Percentiles rank a stretch among this genome's conserved stretches.
phyloP scores from a whole-genome alignment of 2,113 vertebrate genomes.

The Cyanistes caeruleus region DNA sequence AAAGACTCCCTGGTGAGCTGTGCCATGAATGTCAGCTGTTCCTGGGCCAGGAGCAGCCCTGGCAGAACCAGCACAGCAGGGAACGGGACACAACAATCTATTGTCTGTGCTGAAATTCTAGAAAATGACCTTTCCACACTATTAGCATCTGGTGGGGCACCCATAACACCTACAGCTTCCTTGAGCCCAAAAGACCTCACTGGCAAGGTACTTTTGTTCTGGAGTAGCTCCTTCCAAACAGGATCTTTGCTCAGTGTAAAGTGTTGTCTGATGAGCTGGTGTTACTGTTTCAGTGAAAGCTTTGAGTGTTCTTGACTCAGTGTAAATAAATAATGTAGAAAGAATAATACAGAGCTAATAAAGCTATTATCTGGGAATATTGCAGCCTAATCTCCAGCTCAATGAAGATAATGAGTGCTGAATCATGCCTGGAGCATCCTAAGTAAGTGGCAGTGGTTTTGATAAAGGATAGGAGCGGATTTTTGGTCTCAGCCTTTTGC shows the following conservation, averaged over 20 bases:
- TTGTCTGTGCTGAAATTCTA: neutral
- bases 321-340: conserved; percentile 50
- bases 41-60: neutral
- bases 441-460: neutral
- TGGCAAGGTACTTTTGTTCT: neutral
- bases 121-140: neutral
- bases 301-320: neutral
- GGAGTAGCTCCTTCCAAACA: neutral
- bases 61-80: neutral
- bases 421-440: conserved; percentile 33
- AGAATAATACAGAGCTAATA: conserved; percentile 40
- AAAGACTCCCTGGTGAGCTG: neutral
- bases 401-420: conserved; percentile 28
- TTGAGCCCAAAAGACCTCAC: neutral
- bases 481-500: neutral
- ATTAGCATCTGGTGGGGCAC: neutral
- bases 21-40: neutral
- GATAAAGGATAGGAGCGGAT: neutral
- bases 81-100: neutral
- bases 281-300: conserved; percentile 1
- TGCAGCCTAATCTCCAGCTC: conserved; percentile 30
- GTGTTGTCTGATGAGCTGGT: neutral
- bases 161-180: neutral
- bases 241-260: neutral
- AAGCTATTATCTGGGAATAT: conserved; percentile 36